Evolutionary conservation across 2,888 invertebrate species (phyloP).

Genomic region (Drosophila prolongata): DNA sequence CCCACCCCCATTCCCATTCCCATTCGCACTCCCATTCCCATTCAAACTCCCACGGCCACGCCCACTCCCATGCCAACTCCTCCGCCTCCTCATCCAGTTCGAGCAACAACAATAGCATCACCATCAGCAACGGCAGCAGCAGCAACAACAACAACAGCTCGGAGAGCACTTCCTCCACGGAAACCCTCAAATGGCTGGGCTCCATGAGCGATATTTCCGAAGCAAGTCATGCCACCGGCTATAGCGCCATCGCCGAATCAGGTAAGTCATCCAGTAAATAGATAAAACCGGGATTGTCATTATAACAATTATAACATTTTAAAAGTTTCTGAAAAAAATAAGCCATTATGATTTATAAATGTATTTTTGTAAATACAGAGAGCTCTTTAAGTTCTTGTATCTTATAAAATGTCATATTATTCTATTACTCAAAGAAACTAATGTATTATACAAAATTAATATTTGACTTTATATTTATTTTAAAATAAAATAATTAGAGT

Average conservation of each 20-base stretch:
- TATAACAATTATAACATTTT: too few relatives aligned
- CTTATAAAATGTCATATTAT: too few relatives aligned
- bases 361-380: too few relatives aligned
- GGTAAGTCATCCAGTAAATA: slow-evolving; percentile 72
- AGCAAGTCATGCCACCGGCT: slow-evolving; percentile 86
- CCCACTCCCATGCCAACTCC: slow-evolving; percentile 10
- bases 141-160: slow-evolving; percentile 82
- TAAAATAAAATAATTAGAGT: too few relatives aligned
- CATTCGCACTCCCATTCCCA: slow-evolving; percentile 28
- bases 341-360: too few relatives aligned
- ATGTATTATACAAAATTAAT: too few relatives aligned
- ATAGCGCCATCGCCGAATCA: slow-evolving; percentile 85
- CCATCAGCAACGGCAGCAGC: slow-evolving; percentile 52
- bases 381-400: too few relatives aligned
- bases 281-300: neutral
- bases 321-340: too few relatives aligned
- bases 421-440: too few relatives aligned
- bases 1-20: slow-evolving; percentile 47
- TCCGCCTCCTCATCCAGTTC: slow-evolving; percentile 22
- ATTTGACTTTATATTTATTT: too few relatives aligned
- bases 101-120: slow-evolving; percentile 49
- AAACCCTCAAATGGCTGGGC: slow-evolving; percentile 92
- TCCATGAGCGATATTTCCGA: slow-evolving; percentile 90
- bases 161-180: slow-evolving; percentile 87
- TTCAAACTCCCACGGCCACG: slow-evolving; percentile 17